A percentile compares a stretch with the other conserved stretches of the same genome.
These are phyloP conservation scores for Arion vulgaris DNA, from an alignment of 1,140 invertebrate genomes.

Conservation along the genomic window DNA sequence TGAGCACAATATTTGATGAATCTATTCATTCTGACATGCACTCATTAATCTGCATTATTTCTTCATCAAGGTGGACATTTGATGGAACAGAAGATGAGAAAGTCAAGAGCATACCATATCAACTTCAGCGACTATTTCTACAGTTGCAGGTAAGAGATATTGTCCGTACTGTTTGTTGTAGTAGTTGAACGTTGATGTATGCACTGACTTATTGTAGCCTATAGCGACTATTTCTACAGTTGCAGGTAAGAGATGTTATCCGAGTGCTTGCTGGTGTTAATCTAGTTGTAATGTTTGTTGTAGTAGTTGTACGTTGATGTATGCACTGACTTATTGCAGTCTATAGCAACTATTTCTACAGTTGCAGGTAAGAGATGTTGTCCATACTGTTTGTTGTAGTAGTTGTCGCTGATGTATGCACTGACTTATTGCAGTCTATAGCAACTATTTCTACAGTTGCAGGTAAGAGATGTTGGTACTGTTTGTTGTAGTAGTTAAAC, in stretches of 20 bases:
- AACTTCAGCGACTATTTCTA: conserved; percentile 90
- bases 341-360: conserved; percentile 90
- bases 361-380: conserved; percentile 79
- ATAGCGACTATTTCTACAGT: conserved; percentile 88
- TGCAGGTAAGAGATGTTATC: conserved; percentile 79
- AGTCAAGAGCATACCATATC: conserved; percentile 86
- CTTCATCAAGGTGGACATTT: conserved; percentile 80
- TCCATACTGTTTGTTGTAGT: conserved; percentile 10
- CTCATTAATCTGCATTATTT: too few species aligned
- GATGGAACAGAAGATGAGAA: conserved; percentile 76
- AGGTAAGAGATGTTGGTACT: conserved; percentile 76
- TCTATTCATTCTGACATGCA: too few species aligned
- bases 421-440: too few species aligned
- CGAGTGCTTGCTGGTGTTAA: too few species aligned
- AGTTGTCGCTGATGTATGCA: too few species aligned
- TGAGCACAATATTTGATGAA: too few species aligned
- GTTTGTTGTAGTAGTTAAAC: too few species aligned
- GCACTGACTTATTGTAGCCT: too few species aligned
- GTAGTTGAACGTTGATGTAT: neutral
- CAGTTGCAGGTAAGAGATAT: conserved; percentile 81
- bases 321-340: too few species aligned
- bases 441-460: conserved; percentile 88
- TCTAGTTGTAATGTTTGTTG: too few species aligned
- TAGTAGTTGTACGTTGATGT: too few species aligned
- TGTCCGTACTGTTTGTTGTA: conserved; percentile 7